Base-by-base conservation (phyloP, 2,113 vertebrate species). In the Falco punctatus region DNA sequence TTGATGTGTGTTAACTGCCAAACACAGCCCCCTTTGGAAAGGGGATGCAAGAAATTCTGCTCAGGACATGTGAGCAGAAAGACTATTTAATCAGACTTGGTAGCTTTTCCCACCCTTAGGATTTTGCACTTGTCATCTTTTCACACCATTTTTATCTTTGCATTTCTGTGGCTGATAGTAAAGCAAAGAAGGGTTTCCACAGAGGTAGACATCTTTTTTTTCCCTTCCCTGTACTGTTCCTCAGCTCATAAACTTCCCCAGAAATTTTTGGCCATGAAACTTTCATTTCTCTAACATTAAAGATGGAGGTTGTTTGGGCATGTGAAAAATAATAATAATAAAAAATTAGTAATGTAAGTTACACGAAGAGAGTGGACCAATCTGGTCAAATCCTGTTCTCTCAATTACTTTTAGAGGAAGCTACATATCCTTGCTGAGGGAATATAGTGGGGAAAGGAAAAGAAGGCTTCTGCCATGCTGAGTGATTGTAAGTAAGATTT, bases 381-480 rank as follows among this genome's bases (percentile, higher is more conserved):
- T 80, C 35, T 51, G 92, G 91, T 96, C 95, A 94, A 84, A 87
- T 57, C 81, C 93, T 96, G 40, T 96, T 93, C 57, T 95, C 77
- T 95, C 26, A 72, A 51, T 94, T 81, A 40, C 65, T 94, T 96
- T 72, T 91, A 93, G 80, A 96, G 77, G 55, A 92, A 94, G 46
- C 85, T 82, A 86, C 79, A 91, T 87, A 86, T 69, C 83, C 57
- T 87, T 95, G 91, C 79, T 96, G 87, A 94, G 91, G 83, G 86
- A 95, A 66, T 26, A 0, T 91, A 92, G 59, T 90, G 94, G 92
- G 94, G 92, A 92, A 95, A 96, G 92, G 92, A 95, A 95, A 91
- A 85, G 81, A 70, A 95, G 70, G 91, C 85, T 90, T 92, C 84
- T 94, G 95, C 67, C 86, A 73, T 62, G 85, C 82, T 90, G 88